Evolutionary conservation across 2,113 vertebrate genomes (phyloP), one percentile per base, ranked within the genome.

Genomic region (Amblyornis subalaris): DNA sequence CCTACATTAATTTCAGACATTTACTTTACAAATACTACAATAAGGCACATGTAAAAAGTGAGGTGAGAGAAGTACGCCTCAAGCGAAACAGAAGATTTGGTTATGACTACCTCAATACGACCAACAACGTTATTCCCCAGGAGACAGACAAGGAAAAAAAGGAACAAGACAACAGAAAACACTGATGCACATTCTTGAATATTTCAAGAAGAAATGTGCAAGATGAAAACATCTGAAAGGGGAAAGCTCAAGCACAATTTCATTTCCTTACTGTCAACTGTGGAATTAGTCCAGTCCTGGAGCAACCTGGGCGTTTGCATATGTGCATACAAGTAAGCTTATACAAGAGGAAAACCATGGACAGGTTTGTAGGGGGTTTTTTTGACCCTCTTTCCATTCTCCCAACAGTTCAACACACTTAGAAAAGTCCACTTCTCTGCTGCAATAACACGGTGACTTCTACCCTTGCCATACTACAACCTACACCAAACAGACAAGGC

Each of bases 51-150:
- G 2, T 53, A 31, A 91, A 57, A 93, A 72, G 25, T 33, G 38
- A 89, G 23, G 57, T 3, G 1, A 58, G 50, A 88, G 70, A 90
- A 57, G 29, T 42, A 66, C 0, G 8, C 79, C 67, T 90, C 64
- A 14, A 92, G 83, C 35, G 58, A 90, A 85, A 83, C 42, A 83
- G 40, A 93, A 85, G 45, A 92, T 83, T 76, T 80, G 45, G 50
- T 90, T 91, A 70, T 70, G 82, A 86, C 85, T 91, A 33, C 71
- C 42, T 89, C 88, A 50, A 3, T 35, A 66, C 0, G 1, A 92
- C 64, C 71, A 77, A 85, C 45, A 95, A 60, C 38, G 55, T 85
- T 74, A 90, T 85, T 96, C 93, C 72, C 77, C 94, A 92, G 55
- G 75, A 88, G 79, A 80, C 14, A 45, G 33, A 83, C 36, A 62